Percentiles rank a stretch among this genome's conserved stretches.
phyloP scores from a whole-genome alignment of 2,113 vertebrate species.

The Crotalus horridus region DNA sequence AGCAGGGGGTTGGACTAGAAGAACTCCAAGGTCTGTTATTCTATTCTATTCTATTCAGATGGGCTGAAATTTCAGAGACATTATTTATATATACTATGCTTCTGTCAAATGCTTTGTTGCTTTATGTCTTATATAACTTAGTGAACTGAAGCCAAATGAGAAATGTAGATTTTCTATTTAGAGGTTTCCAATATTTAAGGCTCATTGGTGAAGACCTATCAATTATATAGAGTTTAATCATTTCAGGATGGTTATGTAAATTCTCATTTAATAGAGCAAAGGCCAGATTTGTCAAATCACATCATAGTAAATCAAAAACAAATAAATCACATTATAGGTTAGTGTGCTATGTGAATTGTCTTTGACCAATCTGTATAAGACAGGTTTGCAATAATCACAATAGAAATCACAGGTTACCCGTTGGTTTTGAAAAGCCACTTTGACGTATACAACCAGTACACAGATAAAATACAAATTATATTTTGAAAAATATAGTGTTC shows the following conservation, averaged over 20 bases:
- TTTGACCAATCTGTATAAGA: background rate
- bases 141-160: background rate
- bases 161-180: background rate
- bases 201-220: background rate
- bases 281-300: background rate
- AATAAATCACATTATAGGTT: background rate
- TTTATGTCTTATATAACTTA: slow-evolving; percentile 32
- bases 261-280: background rate
- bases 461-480: background rate
- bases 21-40: too few species aligned
- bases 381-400: background rate
- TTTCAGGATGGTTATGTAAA: background rate
- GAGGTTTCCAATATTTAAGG: background rate
- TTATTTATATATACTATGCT: slow-evolving; percentile 48
- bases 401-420: background rate
- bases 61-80: slow-evolving; percentile 34
- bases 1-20: too few species aligned
- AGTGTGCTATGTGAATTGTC: background rate
- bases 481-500: slow-evolving; percentile 5
- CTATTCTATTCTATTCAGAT: background rate
- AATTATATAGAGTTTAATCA: background rate
- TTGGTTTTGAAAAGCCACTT: slow-evolving; percentile 16
- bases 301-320: background rate
- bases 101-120: slow-evolving; percentile 27
- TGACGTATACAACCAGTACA: background rate